Base-by-base conservation (phyloP, 2,888 invertebrate species). In the Helobdella robusta region DNA sequence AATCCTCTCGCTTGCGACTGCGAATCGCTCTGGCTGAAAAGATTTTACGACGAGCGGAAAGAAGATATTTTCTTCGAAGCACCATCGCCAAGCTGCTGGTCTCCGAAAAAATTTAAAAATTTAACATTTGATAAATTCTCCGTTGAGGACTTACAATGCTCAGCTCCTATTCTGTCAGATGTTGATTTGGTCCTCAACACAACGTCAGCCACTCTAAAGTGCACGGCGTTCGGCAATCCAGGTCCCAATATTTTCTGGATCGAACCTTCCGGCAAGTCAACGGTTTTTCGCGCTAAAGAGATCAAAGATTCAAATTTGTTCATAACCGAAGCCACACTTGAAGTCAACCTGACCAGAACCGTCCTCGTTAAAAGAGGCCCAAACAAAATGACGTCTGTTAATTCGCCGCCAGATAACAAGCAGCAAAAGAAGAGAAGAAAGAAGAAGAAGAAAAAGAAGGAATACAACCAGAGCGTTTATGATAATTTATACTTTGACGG, bases 1-100 rank as follows among this genome's bases (percentile, higher is more conserved):
- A 78, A 78, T 70, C 77, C 77, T 5, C 71, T 78, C 30, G 77
- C 78, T 65, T 78, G 78, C 69, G 77, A 77, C 69, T 78, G 78
- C 70, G 76, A 77, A 67, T 69, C 75, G 30, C 67, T 70, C 35
- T 78, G 78, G 78, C 66, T 78, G 63, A 75, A 74, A 62, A 71
- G 73, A 40, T 77, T 76, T 69, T 78, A 70, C 69, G 71, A 68
- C 48, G 67, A 59, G 20, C 67, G 72, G 58, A 63, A 61, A 5
- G 34, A 32, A 2, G 72, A 70, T 1, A 65, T 73, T 11, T 74
- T 75, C 66, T 68, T 73, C 4, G 73, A 71, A 15, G 71, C 71
- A 6, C 18, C 69, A 70, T 71, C 73, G 4, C 77, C 77, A 0
- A 71, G 74, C 3, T 78, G 78, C 68, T 69, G 70, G 23, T 72